Evolutionary conservation across 2,113 vertebrate species (phyloP).

Genomic region (Numida meleagris): DNA sequence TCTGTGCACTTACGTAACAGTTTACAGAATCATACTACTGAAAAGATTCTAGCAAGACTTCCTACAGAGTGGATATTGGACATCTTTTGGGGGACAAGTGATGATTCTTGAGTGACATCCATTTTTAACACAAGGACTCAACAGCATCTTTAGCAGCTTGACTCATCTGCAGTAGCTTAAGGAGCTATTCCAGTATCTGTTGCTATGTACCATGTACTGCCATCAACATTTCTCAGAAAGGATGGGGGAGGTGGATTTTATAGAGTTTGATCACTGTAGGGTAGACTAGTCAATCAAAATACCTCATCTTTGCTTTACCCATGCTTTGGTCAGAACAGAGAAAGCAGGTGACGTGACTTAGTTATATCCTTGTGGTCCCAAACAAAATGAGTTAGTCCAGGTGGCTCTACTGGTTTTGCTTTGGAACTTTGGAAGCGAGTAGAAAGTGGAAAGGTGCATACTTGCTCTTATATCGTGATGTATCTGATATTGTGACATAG

Average conservation of each 20-base stretch:
- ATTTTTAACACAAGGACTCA: background rate
- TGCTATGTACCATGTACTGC: background rate
- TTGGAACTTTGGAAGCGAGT: background rate
- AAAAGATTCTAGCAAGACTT: background rate
- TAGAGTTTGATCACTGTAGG: background rate
- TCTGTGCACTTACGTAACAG: background rate
- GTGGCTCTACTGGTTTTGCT: background rate
- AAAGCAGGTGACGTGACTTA: background rate
- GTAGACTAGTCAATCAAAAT: background rate
- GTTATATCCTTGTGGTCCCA: background rate
- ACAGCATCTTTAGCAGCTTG: background rate
- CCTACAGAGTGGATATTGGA: background rate
- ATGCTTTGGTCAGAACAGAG: background rate
- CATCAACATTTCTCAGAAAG: fast-evolving
- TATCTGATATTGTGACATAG: background rate
- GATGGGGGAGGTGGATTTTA: background rate
- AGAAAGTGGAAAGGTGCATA: background rate
- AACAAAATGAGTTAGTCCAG: background rate
- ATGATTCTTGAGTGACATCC: background rate
- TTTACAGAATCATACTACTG: background rate
- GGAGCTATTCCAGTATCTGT: background rate
- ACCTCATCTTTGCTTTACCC: background rate
- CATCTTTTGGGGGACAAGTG: background rate
- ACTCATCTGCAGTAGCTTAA: background rate
- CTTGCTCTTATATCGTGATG: fast-evolving